phyloP scores from a whole-genome alignment of 1,140 invertebrate genomes.

The Littorina saxatilis region DNA sequence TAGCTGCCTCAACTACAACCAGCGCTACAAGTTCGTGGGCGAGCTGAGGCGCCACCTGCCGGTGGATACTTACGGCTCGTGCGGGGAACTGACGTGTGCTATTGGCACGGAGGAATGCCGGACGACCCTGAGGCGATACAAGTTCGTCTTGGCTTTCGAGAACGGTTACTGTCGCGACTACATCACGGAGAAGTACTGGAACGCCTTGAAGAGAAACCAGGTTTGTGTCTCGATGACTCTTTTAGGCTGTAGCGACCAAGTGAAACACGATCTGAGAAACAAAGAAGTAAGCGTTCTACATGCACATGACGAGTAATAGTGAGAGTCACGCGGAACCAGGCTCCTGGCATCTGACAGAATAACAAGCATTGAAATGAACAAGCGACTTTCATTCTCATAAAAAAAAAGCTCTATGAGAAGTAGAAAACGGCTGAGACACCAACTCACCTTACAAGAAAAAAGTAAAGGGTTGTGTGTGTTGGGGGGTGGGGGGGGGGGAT shows the following conservation, averaged over 20 bases:
- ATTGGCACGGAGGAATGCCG: neutral
- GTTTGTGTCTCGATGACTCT: neutral
- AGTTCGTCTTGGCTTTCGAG: slow-evolving; percentile 83
- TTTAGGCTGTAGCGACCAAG: neutral
- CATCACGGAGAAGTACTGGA: slow-evolving; percentile 73
- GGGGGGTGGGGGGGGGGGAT: too few species aligned
- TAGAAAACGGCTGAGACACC: too few species aligned
- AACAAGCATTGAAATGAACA: too few species aligned
- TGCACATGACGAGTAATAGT: too few species aligned
- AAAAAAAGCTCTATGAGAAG: too few species aligned
- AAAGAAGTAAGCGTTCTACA: too few species aligned
- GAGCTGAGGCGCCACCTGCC: slow-evolving; percentile 16
- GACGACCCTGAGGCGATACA: slow-evolving; percentile 82
- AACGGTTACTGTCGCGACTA: slow-evolving; percentile 73
- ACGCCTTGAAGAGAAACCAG: slow-evolving; percentile 37
- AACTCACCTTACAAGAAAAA: too few species aligned
- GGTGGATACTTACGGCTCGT: slow-evolving; percentile 43
- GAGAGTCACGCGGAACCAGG: too few species aligned
- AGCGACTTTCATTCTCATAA: too few species aligned
- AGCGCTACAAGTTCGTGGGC: neutral
- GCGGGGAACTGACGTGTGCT: neutral
- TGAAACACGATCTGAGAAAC: too few species aligned
- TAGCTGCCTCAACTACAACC: slow-evolving; percentile 3
- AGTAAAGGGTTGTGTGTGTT: too few species aligned
- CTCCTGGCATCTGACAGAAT: too few species aligned